Evolutionary conservation across 2,113 vertebrate genomes (phyloP).

Genomic region (Neolamprologus caudopunctatus): DNA sequence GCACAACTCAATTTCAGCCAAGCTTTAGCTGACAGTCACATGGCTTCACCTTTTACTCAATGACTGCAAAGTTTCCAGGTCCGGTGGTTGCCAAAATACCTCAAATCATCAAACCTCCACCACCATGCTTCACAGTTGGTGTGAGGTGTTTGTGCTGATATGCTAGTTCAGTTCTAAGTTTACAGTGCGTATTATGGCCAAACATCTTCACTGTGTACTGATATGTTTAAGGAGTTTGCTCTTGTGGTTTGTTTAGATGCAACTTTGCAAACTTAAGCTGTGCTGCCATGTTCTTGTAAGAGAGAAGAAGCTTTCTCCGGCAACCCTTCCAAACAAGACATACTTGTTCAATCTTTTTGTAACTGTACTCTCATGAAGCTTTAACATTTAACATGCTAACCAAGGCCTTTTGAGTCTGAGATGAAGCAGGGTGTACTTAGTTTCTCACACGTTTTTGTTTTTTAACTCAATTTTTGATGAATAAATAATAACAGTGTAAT

Average conservation of each 20-base stretch:
- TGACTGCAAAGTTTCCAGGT: background rate
- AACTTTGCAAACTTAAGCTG: background rate
- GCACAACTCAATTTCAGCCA: background rate
- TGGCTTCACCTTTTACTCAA: background rate
- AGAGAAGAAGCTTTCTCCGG: background rate
- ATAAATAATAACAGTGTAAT: background rate
- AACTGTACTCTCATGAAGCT: background rate
- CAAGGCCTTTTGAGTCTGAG: background rate
- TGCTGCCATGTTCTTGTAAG: background rate
- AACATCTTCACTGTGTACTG: background rate
- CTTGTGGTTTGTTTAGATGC: background rate
- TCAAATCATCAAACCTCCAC: background rate
- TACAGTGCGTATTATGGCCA: background rate
- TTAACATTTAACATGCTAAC: background rate
- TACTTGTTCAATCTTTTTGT: background rate
- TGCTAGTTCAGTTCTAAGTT: background rate
- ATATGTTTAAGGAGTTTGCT: background rate
- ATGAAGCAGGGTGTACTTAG: background rate
- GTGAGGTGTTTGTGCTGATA: background rate
- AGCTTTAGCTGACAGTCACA: background rate
- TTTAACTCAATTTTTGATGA: background rate
- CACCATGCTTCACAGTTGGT: background rate
- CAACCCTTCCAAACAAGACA: background rate
- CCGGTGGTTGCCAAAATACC: background rate
- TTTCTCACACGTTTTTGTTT: background rate